Evolutionary conservation across 2,113 vertebrate genomes (phyloP).

Genomic region (Amblyornis subalaris): DNA sequence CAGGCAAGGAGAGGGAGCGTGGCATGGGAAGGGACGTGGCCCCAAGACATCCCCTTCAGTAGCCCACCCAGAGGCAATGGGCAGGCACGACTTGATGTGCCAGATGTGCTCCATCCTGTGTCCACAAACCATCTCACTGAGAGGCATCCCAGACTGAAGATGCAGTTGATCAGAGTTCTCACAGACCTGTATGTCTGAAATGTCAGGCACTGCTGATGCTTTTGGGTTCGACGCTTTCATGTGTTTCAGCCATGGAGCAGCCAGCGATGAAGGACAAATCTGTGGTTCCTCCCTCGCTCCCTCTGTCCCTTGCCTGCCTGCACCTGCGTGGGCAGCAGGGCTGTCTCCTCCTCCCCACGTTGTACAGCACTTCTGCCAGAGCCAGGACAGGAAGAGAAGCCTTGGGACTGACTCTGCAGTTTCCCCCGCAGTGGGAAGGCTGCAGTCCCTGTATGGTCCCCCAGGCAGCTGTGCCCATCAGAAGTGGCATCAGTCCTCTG

Average conservation of each 20-base stretch:
- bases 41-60: not conserved
- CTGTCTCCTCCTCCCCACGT: not conserved
- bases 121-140: not conserved
- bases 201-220: not conserved
- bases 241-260: not conserved
- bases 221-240: not conserved
- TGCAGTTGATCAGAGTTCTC: not conserved
- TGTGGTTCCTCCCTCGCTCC: not conserved
- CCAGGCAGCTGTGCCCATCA: too few relatives aligned
- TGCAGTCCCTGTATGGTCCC: not conserved
- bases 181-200: not conserved
- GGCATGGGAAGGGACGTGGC: not conserved
- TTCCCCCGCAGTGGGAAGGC: not conserved
- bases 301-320: not conserved
- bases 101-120: not conserved
- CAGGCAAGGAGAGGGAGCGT: not conserved
- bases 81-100: not conserved
- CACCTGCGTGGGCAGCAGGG: fast-evolving
- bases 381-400: not conserved
- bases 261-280: not conserved
- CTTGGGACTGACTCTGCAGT: not conserved
- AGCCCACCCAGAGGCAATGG: not conserved
- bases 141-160: not conserved
- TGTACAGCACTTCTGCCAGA: not conserved
- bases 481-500: not conserved